Evolutionary conservation across 2,888 invertebrate species (phyloP).

Genomic region (Laspeyria flexula): DNA sequence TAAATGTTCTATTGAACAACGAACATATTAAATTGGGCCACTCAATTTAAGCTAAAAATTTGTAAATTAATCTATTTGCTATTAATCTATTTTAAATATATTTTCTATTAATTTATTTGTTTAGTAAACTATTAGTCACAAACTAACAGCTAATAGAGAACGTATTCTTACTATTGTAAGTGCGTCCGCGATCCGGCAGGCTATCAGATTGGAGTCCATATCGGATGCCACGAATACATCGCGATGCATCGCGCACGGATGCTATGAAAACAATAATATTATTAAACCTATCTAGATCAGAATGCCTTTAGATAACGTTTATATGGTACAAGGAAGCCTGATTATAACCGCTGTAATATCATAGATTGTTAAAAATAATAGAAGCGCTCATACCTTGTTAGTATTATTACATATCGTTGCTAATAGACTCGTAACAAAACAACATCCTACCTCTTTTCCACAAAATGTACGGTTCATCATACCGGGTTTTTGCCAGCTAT

Average conservation of each 20-base stretch:
- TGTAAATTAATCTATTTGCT: no score
- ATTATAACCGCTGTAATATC: constrained; percentile 16
- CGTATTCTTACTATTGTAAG: constrained; percentile 46
- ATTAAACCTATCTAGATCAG: constrained; percentile 48
- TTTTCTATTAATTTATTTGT: no score
- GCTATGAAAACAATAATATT: constrained; percentile 64
- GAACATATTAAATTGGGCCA: no score
- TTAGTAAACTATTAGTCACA: no score
- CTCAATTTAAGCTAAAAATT: no score
- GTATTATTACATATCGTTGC: no score
- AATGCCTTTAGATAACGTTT: constrained; percentile 40
- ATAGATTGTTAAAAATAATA: constrained; percentile 10
- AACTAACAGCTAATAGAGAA: neutral
- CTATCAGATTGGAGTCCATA: constrained; percentile 74
- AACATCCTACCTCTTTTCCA: no score
- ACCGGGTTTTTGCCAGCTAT: no score
- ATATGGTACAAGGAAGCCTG: constrained; percentile 43
- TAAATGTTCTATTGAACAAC: no score
- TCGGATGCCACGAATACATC: constrained; percentile 60
- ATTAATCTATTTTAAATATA: no score
- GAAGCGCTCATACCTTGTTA: neutral
- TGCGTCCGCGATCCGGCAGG: constrained; percentile 57
- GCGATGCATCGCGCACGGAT: constrained; percentile 55
- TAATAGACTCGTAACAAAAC: no score
- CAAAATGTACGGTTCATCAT: no score